These are phyloP conservation scores for Tipula lateralis DNA, from an alignment of 2,888 invertebrate genomes.

Conservation along the genomic window DNA sequence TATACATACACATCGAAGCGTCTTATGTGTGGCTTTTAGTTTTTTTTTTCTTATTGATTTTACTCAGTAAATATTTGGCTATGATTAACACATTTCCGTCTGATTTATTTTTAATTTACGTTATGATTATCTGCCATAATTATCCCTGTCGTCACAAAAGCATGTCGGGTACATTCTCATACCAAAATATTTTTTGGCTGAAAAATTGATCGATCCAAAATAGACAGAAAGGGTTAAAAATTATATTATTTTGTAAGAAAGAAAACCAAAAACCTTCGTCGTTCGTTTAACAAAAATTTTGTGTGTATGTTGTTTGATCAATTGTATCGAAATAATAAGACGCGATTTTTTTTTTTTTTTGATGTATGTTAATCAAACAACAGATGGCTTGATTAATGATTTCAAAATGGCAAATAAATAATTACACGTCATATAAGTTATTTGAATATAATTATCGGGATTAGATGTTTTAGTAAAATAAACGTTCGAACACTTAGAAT, in stretches of 20 bases:
- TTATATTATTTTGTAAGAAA: neutral
- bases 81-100: slow-evolving; percentile 24
- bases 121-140: neutral
- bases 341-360: slow-evolving; percentile 19
- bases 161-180: neutral
- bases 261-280: neutral
- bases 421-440: neutral
- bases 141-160: neutral
- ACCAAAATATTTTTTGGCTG: neutral
- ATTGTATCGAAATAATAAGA: slow-evolving; percentile 24
- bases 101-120: slow-evolving; percentile 11
- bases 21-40: neutral
- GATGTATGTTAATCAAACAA: neutral
- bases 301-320: neutral
- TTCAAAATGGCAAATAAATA: slow-evolving; percentile 24
- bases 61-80: neutral
- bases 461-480: neutral
- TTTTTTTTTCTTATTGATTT: neutral
- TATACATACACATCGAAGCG: neutral
- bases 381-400: slow-evolving; percentile 19
- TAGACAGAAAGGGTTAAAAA: neutral
- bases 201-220: neutral
- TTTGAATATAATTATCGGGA: neutral
- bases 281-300: neutral
- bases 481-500: neutral